Conservation (phyloP, 1,140 invertebrate species). For the Acromyrmex heyeri region DNA sequence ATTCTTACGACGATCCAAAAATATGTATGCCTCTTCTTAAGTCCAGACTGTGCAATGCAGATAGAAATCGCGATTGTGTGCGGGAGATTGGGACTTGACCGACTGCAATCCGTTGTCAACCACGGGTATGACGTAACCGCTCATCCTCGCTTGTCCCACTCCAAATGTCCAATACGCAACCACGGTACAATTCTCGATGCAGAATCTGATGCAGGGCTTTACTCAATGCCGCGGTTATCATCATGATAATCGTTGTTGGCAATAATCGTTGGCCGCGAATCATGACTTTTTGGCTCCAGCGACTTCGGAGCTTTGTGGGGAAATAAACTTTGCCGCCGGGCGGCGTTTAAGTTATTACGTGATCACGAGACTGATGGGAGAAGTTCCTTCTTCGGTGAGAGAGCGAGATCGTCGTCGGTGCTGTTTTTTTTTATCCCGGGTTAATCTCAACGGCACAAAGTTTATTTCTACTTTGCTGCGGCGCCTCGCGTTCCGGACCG, state of each 20-base stretch:
- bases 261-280: not conserved
- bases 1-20: not conserved
- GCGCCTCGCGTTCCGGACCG: conserved; percentile 27
- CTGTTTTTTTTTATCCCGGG: conserved; percentile 47
- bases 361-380: conserved; percentile 55
- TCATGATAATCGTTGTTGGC: conserved; percentile 13
- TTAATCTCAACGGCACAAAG: conserved; percentile 47
- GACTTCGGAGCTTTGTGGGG: conserved; percentile 31
- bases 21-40: not conserved
- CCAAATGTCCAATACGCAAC: conserved; percentile 15
- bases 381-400: conserved; percentile 22
- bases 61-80: conserved; percentile 36
- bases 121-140: conserved; percentile 12
- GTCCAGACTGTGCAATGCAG: not conserved
- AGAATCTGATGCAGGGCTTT: conserved; percentile 19
- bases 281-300: conserved; percentile 25
- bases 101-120: conserved; percentile 41
- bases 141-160: conserved; percentile 32
- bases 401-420: conserved; percentile 35
- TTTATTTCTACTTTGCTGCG: conserved; percentile 52
- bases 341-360: conserved; percentile 49
- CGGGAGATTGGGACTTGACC: conserved; percentile 43
- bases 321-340: conserved; percentile 41
- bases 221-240: conserved; percentile 29
- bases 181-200: conserved; percentile 22